Base-by-base conservation (phyloP, 2,797 vertebrate species). In the Bradypus variegatus region DNA sequence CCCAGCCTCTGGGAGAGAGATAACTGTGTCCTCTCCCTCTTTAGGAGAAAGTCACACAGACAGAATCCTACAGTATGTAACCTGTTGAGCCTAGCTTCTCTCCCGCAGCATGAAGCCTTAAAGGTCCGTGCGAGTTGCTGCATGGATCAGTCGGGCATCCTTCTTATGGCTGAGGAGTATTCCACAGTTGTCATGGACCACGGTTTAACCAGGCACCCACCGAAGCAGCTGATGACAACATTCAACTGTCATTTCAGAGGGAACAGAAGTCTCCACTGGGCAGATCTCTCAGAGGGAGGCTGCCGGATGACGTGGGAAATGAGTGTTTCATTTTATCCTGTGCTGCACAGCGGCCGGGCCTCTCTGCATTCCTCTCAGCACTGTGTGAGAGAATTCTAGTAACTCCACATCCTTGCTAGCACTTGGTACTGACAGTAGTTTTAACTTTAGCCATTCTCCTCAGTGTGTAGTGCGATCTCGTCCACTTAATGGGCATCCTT, bases 61-160 rank as follows among this genome's bases (percentile, higher is more conserved):
- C 36, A 93, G 73, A 94, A 89, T 25, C 70, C 50, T 6, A 73
- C 36, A 72, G 19, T 41, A 67, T 38, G 23, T 72, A 41, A 41
- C 19, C 76, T 90, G 87, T 33, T 72, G 45, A 90, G 65, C 21
- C 72, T 85, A 58, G 55, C 77, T 91, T 92, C 60, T 67, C 81
- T 86, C 48, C 76, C 67, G 72, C 70, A 86, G n/a, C 27, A 60
- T 29, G 65, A 89, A 78, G 50, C 29, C 29, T 58, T 7, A 11
- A 77, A 82, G 48, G 60, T 48, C 38, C 70, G 60, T 7, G 15
- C 16, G 53, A 72, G 64, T 38, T 79, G 23, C 4, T 70, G 36
- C 18, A 60, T 14, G 13, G 27, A 58, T 31, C 45, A 77, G 6
- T 29, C 81, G 27, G 23, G 19, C 50, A 83, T 67, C 69, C 65